Evolutionary conservation across 2,797 vertebrate genomes (phyloP).

Genomic region (Ctenopoma kingsleyae): DNA sequence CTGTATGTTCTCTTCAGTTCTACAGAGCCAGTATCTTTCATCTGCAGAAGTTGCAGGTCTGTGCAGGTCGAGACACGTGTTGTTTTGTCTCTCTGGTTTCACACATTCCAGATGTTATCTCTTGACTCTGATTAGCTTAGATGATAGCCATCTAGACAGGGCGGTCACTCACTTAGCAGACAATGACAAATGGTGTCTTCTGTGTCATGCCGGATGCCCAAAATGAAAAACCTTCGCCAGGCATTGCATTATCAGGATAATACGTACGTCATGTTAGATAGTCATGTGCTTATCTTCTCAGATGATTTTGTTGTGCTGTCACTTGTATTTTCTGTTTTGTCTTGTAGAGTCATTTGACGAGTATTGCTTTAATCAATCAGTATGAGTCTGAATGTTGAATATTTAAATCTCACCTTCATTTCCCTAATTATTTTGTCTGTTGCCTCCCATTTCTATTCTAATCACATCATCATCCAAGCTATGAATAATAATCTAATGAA

Average conservation of each 20-base stretch:
- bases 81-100: slow-evolving; percentile 78
- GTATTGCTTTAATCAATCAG: slow-evolving; percentile 34
- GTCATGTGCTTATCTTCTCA: slow-evolving; percentile 36
- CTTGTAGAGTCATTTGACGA: slow-evolving; percentile 23
- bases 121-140: slow-evolving; percentile 55
- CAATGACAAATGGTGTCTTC: slow-evolving; percentile 60
- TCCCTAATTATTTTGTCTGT: slow-evolving; percentile 72
- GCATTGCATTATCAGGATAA: slow-evolving; percentile 18
- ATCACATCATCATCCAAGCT: slow-evolving; percentile 68
- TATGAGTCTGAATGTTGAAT: slow-evolving; percentile 58
- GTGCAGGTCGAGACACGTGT: slow-evolving; percentile 61
- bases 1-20: slow-evolving; percentile 16
- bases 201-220: slow-evolving; percentile 44
- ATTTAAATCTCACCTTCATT: slow-evolving; percentile 71
- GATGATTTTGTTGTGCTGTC: slow-evolving; percentile 31
- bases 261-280: slow-evolving; percentile 18
- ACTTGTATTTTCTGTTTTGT: slow-evolving; percentile 31
- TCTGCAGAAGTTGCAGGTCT: slow-evolving; percentile 39
- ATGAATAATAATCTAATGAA: slow-evolving; percentile 79
- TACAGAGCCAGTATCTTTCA: slow-evolving; percentile 26
- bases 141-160: slow-evolving; percentile 63
- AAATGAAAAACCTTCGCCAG: slow-evolving; percentile 44
- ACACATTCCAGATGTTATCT: slow-evolving; percentile 80
- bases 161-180: slow-evolving; percentile 60
- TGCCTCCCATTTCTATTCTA: slow-evolving; percentile 69